Conservation (phyloP, 2,888 invertebrate species). For the Diachrysia chrysitis region DNA sequence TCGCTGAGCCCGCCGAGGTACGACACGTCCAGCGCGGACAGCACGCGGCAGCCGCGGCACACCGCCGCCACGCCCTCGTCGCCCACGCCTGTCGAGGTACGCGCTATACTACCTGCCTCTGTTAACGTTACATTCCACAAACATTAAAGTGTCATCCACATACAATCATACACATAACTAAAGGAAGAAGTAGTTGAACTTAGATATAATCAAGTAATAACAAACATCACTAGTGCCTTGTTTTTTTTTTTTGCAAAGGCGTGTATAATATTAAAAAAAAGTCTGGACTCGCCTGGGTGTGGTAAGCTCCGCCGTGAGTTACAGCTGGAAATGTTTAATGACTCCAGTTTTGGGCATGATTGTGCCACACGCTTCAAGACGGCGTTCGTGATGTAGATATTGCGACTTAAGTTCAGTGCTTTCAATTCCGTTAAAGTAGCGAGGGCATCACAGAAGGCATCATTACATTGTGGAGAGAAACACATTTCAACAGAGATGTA, state of each 20-base stretch:
- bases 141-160: neutral
- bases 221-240: no score
- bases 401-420: slow-evolving; percentile 80
- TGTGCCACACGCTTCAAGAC: slow-evolving; percentile 86
- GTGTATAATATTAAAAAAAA: no score
- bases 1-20: slow-evolving; percentile 75
- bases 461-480: slow-evolving; percentile 65
- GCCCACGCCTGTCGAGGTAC: slow-evolving; percentile 68
- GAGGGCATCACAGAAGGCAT: slow-evolving; percentile 77
- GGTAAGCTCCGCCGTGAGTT: slow-evolving; percentile 70
- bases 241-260: no score
- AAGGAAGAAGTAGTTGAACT: neutral
- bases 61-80: slow-evolving; percentile 77
- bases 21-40: slow-evolving; percentile 76
- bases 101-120: slow-evolving; percentile 27
- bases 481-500: slow-evolving; percentile 71
- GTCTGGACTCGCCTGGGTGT: slow-evolving; percentile 68
- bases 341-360: slow-evolving; percentile 80
- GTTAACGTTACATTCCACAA: slow-evolving; percentile 3
- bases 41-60: slow-evolving; percentile 68
- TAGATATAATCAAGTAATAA: no score
- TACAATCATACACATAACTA: neutral
- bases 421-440: slow-evolving; percentile 81
- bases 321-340: slow-evolving; percentile 84
- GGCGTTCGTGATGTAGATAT: slow-evolving; percentile 85